Evolutionary conservation across 1,140 invertebrate genomes (phyloP).

Genomic region (Polypedilum pembai): DNA sequence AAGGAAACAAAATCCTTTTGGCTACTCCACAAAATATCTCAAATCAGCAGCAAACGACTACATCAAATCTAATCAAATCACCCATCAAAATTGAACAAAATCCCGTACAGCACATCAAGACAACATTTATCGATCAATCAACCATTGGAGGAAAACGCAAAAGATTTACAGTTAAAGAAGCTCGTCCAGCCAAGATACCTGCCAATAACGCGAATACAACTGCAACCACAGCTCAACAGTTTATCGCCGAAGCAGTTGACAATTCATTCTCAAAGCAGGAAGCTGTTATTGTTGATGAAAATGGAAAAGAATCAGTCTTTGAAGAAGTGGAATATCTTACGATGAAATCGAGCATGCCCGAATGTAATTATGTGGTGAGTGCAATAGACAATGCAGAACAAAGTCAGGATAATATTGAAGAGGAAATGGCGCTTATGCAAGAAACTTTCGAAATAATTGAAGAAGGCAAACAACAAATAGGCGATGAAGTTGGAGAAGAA

Average conservation of each 20-base stretch:
- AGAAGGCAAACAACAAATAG: conserved; percentile 24
- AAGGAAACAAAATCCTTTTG: conserved; percentile 6
- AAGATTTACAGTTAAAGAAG: conserved; percentile 2
- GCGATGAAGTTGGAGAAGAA: not conserved
- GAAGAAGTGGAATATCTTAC: conserved; percentile 21
- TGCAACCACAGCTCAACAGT: not conserved
- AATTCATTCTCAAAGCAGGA: conserved; percentile 9
- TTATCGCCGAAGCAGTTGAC: conserved; percentile 16
- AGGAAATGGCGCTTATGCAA: conserved; percentile 14
- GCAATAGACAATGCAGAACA: conserved; percentile 21
- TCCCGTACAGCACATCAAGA: conserved; percentile 1
- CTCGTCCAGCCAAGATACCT: conserved; percentile 8
- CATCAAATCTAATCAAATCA: conserved; percentile 30
- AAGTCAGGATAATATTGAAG: conserved; percentile 21
- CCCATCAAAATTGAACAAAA: conserved; percentile 21
- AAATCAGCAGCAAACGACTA: conserved; percentile 9
- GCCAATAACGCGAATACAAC: not conserved
- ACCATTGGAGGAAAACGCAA: not conserved
- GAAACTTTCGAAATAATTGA: conserved; percentile 21
- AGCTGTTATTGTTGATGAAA: conserved; percentile 1
- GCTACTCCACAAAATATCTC: conserved; percentile 30
- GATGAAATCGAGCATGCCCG: conserved; percentile 16
- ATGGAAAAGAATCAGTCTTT: conserved; percentile 24
- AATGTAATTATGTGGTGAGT: conserved; percentile 16
- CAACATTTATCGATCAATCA: conserved; percentile 17